A percentile compares a stretch with the other conserved stretches of the same genome.
Conservation (phyloP, 2,113 vertebrate species). For the Eclectus roratus region DNA sequence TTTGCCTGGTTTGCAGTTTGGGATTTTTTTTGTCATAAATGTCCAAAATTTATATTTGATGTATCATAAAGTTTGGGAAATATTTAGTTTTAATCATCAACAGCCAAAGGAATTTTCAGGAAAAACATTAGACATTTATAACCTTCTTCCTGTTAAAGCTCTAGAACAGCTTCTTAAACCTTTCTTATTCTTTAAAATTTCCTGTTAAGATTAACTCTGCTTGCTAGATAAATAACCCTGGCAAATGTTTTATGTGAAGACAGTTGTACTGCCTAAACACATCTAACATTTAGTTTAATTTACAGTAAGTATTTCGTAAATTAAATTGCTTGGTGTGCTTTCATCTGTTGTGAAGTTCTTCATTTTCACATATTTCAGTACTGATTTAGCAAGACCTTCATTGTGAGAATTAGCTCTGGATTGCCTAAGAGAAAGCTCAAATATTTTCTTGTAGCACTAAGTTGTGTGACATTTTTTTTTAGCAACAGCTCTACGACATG, state of each 20-base stretch:
- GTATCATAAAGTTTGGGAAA: background rate
- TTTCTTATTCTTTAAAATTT: constrained; percentile 5
- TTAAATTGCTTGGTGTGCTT: constrained; percentile 59
- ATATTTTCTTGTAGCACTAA: constrained; percentile 27
- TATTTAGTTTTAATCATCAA: background rate
- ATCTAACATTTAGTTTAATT: constrained; percentile 60
- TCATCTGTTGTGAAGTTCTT: constrained; percentile 52
- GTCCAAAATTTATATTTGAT: background rate
- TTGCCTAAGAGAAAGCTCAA: constrained; percentile 32
- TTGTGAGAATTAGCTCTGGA: constrained; percentile 20
- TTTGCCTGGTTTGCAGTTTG: accelerated
- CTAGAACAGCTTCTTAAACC: background rate
- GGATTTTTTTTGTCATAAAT: background rate
- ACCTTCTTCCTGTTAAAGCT: background rate
- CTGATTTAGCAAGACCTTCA: constrained; percentile 27
- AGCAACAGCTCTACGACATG: background rate
- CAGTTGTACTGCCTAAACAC: constrained; percentile 1
- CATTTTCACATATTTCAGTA: constrained; percentile 38
- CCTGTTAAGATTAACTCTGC: background rate
- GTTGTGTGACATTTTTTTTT: constrained; percentile 31
- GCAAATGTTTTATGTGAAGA: constrained; percentile 49
- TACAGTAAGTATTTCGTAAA: constrained; percentile 54
- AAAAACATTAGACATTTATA: background rate
- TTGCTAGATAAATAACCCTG: constrained; percentile 13
- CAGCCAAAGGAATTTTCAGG: background rate